Conservation (phyloP, 2,797 vertebrate genomes). For the Spinibarbus caldwelli region DNA sequence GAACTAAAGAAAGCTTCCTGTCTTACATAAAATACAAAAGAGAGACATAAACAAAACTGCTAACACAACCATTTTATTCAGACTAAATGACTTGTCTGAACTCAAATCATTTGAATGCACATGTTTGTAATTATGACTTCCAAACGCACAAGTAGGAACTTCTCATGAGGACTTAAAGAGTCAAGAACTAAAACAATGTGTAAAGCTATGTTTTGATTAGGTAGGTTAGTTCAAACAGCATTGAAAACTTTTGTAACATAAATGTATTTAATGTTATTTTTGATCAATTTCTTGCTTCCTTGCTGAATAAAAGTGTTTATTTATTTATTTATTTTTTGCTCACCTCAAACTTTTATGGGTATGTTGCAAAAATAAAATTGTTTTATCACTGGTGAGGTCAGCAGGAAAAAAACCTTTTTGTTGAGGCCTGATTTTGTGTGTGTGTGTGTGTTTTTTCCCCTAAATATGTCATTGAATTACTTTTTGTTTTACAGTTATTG, state of each 20-base stretch:
- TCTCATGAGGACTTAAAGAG: not conserved
- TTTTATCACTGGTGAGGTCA: not conserved
- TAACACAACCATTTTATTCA: not conserved
- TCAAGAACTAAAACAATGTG: too few relatives aligned
- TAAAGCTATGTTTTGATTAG: not conserved
- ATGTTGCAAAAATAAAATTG: not conserved
- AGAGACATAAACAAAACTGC: not conserved
- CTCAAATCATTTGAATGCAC: not conserved
- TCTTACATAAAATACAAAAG: constrained; percentile 1
- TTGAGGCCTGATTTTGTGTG: not conserved
- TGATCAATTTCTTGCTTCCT: not conserved
- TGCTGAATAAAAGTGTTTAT: not conserved
- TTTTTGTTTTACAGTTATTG: not conserved
- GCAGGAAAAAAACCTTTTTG: not conserved
- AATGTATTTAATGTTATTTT: not conserved
- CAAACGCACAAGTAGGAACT: not conserved
- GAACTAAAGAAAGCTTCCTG: not conserved
- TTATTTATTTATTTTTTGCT: not conserved
- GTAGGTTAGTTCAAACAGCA: not conserved
- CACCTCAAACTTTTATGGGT: not conserved
- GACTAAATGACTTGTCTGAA: not conserved
- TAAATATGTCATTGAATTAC: not conserved
- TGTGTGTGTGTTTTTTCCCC: not conserved
- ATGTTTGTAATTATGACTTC: constrained; percentile 7
- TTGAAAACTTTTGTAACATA: not conserved